Percentiles rank a stretch among this genome's conserved stretches.
Conservation (phyloP, 2,888 invertebrate species). For the Lasioglossum oenotherae region DNA sequence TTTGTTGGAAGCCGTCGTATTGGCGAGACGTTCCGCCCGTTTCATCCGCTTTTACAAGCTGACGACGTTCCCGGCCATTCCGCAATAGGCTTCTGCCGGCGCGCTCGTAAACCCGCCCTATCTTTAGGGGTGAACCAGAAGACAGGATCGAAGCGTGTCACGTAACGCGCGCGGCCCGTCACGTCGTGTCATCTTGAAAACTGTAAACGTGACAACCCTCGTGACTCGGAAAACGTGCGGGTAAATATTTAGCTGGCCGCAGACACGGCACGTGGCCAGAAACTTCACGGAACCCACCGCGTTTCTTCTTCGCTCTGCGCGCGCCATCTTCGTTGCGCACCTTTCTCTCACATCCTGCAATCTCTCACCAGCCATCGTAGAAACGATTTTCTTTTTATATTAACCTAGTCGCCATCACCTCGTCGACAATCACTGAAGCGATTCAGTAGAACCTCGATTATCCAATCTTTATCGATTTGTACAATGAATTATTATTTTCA, state of each 20-base stretch:
- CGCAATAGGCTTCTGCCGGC: constrained; percentile 28
- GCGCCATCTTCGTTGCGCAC: not conserved
- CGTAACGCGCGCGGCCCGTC: constrained; percentile 46
- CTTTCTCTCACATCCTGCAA: not conserved
- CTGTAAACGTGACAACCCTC: constrained; percentile 45
- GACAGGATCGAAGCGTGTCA: constrained; percentile 48
- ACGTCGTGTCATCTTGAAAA: constrained; percentile 46
- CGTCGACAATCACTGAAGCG: not conserved
- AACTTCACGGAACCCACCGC: constrained; percentile 3
- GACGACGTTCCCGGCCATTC: constrained; percentile 34
- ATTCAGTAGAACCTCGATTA: not conserved
- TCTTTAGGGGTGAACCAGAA: constrained; percentile 17
- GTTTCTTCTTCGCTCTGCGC: constrained; percentile 5
- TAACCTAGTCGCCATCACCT: not conserved
- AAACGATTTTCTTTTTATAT: not conserved
- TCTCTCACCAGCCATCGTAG: not conserved
- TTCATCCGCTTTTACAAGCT: constrained; percentile 70
- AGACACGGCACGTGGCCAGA: constrained; percentile 27
- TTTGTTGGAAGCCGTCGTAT: constrained; percentile 61
- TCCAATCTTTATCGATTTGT: not conserved
- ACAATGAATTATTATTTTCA: no score
- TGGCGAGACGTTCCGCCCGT: constrained; percentile 9
- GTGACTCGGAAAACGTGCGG: constrained; percentile 25
- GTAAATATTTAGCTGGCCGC: constrained; percentile 60
- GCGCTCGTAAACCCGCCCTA: constrained; percentile 46